A percentile compares a stretch with the other conserved stretches of the same genome.
phyloP scores from a whole-genome alignment of 1,140 invertebrate species.

The Zelostemma sp. region DNA sequence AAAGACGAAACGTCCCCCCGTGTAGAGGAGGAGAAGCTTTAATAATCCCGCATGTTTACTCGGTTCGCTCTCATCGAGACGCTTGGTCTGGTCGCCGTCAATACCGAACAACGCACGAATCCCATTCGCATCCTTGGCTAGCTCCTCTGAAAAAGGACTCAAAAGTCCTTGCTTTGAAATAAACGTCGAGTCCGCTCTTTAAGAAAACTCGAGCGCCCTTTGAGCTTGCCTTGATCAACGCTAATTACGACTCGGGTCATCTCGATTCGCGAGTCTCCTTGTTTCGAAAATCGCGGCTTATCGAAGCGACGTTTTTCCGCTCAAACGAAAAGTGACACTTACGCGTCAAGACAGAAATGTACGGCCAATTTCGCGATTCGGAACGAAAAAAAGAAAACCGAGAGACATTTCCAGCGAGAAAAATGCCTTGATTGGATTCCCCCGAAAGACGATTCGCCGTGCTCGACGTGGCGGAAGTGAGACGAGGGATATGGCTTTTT shows the following conservation, averaged over 20 bases:
- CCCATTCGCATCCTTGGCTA: slow-evolving; percentile 50
- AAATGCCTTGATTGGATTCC: slow-evolving; percentile 51
- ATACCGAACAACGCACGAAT: slow-evolving; percentile 41
- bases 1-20: slow-evolving; percentile 55
- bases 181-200: slow-evolving; percentile 30
- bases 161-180: slow-evolving; percentile 47
- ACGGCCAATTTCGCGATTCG: not conserved
- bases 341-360: no score
- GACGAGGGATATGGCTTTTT: slow-evolving; percentile 44
- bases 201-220: slow-evolving; percentile 2
- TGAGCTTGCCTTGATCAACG: slow-evolving; percentile 1
- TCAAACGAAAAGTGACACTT: no score
- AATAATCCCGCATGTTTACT: slow-evolving; percentile 64
- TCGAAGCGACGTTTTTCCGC: no score
- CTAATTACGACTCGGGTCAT: not conserved
- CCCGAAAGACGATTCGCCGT: slow-evolving; percentile 44
- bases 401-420: slow-evolving; percentile 29
- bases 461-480: slow-evolving; percentile 55
- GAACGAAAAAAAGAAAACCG: not conserved
- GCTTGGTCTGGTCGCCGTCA: slow-evolving; percentile 20
- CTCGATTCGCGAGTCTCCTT: not conserved
- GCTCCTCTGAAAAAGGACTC: slow-evolving; percentile 39
- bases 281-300: no score
- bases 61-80: slow-evolving; percentile 39
- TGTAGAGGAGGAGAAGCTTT: slow-evolving; percentile 45